These are phyloP conservation scores for Drosophila repleta DNA, from an alignment of 1,140 invertebrate genomes.

Conservation along the genomic window DNA sequence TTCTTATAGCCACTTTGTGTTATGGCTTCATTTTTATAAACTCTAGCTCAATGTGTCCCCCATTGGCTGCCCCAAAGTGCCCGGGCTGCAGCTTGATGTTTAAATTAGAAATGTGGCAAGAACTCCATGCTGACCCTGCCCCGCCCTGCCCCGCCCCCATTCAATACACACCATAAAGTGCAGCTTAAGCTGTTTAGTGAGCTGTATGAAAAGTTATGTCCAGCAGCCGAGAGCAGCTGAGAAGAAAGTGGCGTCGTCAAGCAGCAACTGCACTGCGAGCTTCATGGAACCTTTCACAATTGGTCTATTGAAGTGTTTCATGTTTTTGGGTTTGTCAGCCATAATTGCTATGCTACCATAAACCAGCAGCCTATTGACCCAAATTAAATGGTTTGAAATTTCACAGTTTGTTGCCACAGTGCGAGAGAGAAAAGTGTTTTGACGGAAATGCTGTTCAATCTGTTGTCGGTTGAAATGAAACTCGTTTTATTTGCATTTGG, in stretches of 20 bases:
- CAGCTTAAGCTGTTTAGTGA: conserved; percentile 55
- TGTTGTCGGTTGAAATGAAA: conserved; percentile 41
- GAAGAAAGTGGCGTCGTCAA: conserved; percentile 8
- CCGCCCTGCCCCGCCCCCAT: too few relatives aligned
- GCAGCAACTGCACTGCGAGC: conserved; percentile 25
- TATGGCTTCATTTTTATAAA: conserved; percentile 72
- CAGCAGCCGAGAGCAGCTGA: background rate
- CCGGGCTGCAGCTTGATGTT: conserved; percentile 29
- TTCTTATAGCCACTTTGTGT: conserved; percentile 59
- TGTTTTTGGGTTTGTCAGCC: conserved; percentile 16
- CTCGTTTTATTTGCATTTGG: conserved; percentile 35
- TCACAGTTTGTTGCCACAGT: conserved; percentile 25
- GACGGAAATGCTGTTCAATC: conserved; percentile 39
- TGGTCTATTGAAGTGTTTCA: conserved; percentile 34
- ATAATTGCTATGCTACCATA: conserved; percentile 23
- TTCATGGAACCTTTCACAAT: conserved; percentile 14
- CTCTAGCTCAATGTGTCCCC: conserved; percentile 20
- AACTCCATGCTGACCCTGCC: background rate
- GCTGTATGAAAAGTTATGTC: conserved; percentile 47
- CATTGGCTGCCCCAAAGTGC: conserved; percentile 2
- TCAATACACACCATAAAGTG: conserved; percentile 41
- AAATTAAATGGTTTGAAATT: conserved; percentile 48
- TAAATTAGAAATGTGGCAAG: conserved; percentile 46
- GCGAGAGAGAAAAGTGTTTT: conserved; percentile 7
- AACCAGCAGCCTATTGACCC: conserved; percentile 39